Conservation (phyloP, 1,140 invertebrate genomes). For the Lucilia sericata region DNA sequence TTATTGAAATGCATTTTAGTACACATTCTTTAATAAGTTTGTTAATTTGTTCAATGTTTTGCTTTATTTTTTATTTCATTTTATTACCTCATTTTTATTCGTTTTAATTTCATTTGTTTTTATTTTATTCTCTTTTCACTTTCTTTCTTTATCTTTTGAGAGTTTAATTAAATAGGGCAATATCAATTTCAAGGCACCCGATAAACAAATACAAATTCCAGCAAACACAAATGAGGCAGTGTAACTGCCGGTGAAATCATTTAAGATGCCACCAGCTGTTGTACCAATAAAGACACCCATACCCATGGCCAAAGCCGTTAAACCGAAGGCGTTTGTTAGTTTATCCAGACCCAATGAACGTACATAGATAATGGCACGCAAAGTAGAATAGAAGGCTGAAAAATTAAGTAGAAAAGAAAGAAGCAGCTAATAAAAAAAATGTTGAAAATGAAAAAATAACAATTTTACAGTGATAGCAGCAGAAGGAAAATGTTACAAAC, state of each 20-base stretch:
- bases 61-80: too few relatives aligned
- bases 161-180: conserved; percentile 25
- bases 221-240: conserved; percentile 55
- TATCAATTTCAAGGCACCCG: conserved; percentile 53
- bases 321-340: conserved; percentile 63
- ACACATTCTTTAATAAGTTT: too few relatives aligned
- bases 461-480: not conserved
- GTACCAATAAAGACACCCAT: conserved; percentile 59
- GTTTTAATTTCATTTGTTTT: too few relatives aligned
- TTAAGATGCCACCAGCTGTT: conserved; percentile 53
- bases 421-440: not conserved
- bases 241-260: conserved; percentile 48
- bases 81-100: too few relatives aligned
- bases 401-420: not conserved
- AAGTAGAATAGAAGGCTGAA: conserved; percentile 58
- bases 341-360: conserved; percentile 59
- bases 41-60: too few relatives aligned
- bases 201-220: conserved; percentile 53
- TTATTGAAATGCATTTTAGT: too few relatives aligned
- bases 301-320: conserved; percentile 60
- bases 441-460: too few relatives aligned
- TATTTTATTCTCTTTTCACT: not conserved
- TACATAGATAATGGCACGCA: conserved; percentile 62
- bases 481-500: not conserved
- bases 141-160: not conserved